phyloP scores from a whole-genome alignment of 2,888 invertebrate species.

The Cephus pygmeus region DNA sequence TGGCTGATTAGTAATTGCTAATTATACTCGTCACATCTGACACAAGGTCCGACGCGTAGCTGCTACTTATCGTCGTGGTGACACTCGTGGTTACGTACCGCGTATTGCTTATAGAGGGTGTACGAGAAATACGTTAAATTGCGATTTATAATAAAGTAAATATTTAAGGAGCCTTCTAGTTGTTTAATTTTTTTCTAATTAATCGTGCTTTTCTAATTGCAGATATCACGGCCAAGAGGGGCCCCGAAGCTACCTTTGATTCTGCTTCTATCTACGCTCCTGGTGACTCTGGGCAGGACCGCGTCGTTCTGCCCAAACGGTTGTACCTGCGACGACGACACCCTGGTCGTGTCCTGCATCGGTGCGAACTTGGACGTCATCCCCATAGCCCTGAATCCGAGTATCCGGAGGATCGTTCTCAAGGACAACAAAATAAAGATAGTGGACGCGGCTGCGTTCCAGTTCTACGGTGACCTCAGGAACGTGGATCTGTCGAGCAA shows the following conservation, averaged over 20 bases:
- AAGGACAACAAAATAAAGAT: constrained; percentile 89
- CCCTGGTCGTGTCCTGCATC: constrained; percentile 86
- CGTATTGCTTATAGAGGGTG: too few relatives aligned
- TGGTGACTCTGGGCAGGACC: constrained; percentile 34
- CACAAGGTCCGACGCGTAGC: too few relatives aligned
- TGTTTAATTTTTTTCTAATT: too few relatives aligned
- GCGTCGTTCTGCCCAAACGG: constrained; percentile 85
- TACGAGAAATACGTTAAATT: too few relatives aligned
- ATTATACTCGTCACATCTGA: too few relatives aligned
- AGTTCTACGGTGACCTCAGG: constrained; percentile 88
- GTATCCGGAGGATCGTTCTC: constrained; percentile 85
- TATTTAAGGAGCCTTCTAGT: too few relatives aligned
- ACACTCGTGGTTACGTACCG: too few relatives aligned
- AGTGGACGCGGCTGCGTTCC: constrained; percentile 85
- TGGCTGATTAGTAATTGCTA: too few relatives aligned
- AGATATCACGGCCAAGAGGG: constrained; percentile 29
- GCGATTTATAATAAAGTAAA: too few relatives aligned
- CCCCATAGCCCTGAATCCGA: constrained; percentile 91
- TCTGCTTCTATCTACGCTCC: constrained; percentile 22
- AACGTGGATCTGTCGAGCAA: constrained; percentile 88
- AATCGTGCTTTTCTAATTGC: constrained; percentile 8
- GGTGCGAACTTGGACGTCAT: constrained; percentile 88
- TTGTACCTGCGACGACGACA: constrained; percentile 91
- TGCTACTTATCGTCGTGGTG: too few relatives aligned
- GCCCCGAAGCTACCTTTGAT: constrained; percentile 14